Conservation (phyloP, 2,888 invertebrate genomes). For the Petrophora chlorosata region DNA sequence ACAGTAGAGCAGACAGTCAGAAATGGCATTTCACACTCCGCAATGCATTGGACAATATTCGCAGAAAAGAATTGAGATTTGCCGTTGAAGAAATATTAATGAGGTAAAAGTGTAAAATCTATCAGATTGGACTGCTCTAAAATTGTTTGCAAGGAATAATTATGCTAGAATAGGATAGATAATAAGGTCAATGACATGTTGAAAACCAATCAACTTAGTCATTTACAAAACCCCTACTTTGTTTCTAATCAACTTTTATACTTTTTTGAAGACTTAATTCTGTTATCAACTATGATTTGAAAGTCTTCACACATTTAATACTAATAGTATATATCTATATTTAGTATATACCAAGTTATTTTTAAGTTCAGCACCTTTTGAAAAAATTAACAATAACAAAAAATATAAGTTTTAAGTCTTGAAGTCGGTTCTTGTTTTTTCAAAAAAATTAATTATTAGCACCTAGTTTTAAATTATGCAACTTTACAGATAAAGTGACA, state of each 20-base stretch:
- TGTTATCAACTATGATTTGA: background rate
- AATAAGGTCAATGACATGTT: background rate
- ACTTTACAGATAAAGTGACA: too few species aligned
- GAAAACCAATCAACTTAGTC: background rate
- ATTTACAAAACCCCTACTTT: background rate
- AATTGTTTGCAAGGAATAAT: too few species aligned
- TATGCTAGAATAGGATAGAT: background rate
- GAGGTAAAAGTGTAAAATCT: constrained; percentile 57
- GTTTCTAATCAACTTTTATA: too few species aligned
- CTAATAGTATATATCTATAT: too few species aligned
- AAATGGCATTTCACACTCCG: constrained; percentile 69
- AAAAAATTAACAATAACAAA: too few species aligned
- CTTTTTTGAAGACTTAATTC: background rate
- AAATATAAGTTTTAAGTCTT: too few species aligned
- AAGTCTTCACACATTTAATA: too few species aligned
- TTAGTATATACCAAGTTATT: too few species aligned
- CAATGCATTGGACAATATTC: constrained; percentile 64
- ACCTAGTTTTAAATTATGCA: too few species aligned
- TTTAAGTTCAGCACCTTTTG: too few species aligned
- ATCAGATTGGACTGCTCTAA: background rate
- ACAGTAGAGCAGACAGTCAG: constrained; percentile 56
- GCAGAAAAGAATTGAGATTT: constrained; percentile 64
- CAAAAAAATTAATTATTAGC: too few species aligned
- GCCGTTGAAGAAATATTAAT: constrained; percentile 63
- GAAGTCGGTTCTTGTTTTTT: too few species aligned